Evolutionary conservation across 2,888 invertebrate species (phyloP).

Genomic region (Caenorhabditis parvicauda): DNA sequence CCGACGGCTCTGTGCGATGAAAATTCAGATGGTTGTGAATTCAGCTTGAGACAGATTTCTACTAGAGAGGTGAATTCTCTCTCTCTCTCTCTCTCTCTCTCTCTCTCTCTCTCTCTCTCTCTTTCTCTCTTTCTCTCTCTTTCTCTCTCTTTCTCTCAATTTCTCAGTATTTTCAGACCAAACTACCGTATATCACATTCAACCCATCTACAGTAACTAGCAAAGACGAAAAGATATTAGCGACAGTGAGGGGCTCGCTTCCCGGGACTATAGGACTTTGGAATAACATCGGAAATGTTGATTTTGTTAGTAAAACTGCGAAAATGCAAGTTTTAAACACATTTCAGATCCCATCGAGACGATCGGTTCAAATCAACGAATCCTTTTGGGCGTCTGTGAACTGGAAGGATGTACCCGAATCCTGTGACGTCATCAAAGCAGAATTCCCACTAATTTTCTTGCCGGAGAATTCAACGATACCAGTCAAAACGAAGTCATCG

Average conservation of each 20-base stretch:
- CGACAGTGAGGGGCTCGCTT: conserved; percentile 6
- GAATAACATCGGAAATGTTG: conserved; percentile 13
- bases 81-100: too few relatives aligned
- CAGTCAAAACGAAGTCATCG: conserved; percentile 13
- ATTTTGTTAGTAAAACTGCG: too few relatives aligned
- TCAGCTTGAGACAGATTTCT: neutral
- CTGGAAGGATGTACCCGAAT: conserved; percentile 1
- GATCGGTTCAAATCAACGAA: conserved; percentile 19
- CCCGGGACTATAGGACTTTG: conserved; percentile 21
- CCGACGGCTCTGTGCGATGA: conserved; percentile 15
- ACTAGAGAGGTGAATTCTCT: neutral
- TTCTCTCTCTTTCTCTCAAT: too few relatives aligned
- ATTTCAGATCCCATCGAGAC: conserved; percentile 7
- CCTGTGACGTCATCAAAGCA: conserved; percentile 9
- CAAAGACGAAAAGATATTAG: conserved; percentile 14
- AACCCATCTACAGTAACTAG: conserved; percentile 16
- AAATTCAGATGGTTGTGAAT: conserved; percentile 11
- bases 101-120: too few relatives aligned
- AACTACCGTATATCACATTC: conserved; percentile 13
- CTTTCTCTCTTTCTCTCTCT: too few relatives aligned
- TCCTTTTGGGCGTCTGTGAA: conserved; percentile 30
- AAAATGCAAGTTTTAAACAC: too few relatives aligned
- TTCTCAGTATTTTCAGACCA: too few relatives aligned
- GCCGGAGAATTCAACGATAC: conserved; percentile 8
- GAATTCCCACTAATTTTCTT: conserved; percentile 23